Evolutionary conservation across 2,113 vertebrate species (phyloP).

Genomic region (Polypterus senegalus): DNA sequence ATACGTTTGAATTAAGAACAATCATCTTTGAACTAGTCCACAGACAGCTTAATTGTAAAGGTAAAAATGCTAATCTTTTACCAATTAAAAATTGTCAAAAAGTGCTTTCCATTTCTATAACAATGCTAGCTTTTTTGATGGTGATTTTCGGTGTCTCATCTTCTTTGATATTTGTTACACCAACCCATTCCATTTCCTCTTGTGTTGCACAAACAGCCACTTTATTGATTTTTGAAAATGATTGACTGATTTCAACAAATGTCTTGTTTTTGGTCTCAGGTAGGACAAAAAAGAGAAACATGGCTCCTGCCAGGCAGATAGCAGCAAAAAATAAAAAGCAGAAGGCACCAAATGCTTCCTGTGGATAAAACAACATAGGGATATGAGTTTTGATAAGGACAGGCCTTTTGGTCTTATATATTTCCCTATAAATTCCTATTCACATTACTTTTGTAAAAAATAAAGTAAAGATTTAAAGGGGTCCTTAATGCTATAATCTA

Average conservation of each 20-base stretch:
- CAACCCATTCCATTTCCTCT: conserved; percentile 40
- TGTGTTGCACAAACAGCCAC: conserved; percentile 19
- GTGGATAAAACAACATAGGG: conserved; percentile 21
- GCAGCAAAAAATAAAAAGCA: conserved; percentile 79
- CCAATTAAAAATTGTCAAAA: conserved; percentile 22
- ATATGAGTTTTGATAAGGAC: background rate
- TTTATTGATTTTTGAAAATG: conserved; percentile 76
- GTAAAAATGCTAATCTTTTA: no score
- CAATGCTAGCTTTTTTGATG: conserved; percentile 18
- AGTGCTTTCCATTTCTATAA: conserved; percentile 34
- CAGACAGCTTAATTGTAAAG: no score
- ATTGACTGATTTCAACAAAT: conserved; percentile 73
- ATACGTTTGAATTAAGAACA: no score
- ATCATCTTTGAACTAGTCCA: no score
- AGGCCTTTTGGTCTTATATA: no score
- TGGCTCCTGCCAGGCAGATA: conserved; percentile 52
- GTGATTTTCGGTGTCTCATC: conserved; percentile 22
- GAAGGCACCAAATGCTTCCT: conserved; percentile 64
- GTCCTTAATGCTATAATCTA: no score
- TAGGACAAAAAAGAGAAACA: conserved; percentile 67
- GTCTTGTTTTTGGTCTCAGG: conserved; percentile 95
- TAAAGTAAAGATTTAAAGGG: no score
- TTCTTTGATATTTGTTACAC: conserved; percentile 17
- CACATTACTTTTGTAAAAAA: no score
- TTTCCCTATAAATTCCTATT: no score